Base-by-base conservation (phyloP, 2,888 invertebrate species). In the Mystacides longicornis region DNA sequence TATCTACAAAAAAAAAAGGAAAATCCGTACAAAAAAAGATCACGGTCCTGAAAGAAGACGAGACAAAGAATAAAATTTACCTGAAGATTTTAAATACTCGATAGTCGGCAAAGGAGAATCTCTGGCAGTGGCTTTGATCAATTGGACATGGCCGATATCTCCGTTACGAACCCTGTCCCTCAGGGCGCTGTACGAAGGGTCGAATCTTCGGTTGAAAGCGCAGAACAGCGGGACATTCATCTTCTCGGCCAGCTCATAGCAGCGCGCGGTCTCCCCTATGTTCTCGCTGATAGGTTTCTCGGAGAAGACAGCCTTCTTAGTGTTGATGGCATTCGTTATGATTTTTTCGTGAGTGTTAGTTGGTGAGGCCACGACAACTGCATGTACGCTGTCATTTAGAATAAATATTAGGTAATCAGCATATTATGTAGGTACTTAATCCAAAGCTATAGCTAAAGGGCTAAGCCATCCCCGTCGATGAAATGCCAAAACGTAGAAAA, bases 191-290 rank as follows among this genome's bases (percentile, higher is more conserved):
- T 82, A 81, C 21, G 80, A 74, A 0, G 83, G 82, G 66, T 86
- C 86, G 64, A 83, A 86, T 19, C 86, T 79, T 58, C 84, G 78
- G 67, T 85, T 85, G 68, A 84, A 86, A 3, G 83, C 84, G 22
- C 81, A 80, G 55, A 82, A 77, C 3, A 86, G 68, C 0, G 79
- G 75, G 23, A 73, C 75, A 1, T 79, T 77, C 23, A 73, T 72
- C 49, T 75, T 69, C 54, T 74, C 73, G 0, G 86, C 84, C 1
- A 74, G 69, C 45, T 80, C 76, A 64, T 81, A 85, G 63, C 83
- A 82, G 54, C 71, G 75, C 59, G 70, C 71, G 0, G 81, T 79
- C 7, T 77, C 74, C 22, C 73, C 70, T 2, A 74, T 69, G 57
- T 74, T 72, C 62, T 81, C 78, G 0, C 83, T 81, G 9, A 86